These are phyloP conservation scores for Hippopotamyrus pictus DNA, from an alignment of 2,797 vertebrate genomes.

Conservation along the genomic window DNA sequence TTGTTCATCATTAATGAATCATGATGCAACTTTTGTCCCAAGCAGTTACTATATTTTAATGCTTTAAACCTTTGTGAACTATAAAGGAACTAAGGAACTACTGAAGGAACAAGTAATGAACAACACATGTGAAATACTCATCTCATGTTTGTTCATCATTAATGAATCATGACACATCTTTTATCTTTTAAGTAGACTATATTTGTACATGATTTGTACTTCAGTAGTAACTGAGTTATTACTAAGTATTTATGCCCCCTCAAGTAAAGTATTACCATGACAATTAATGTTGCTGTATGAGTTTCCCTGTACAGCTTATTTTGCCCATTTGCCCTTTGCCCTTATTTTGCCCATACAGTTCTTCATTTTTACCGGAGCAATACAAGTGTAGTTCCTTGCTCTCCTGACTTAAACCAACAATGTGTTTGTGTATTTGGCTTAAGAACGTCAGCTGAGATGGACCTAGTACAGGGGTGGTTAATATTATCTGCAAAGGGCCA, in stretches of 20 bases:
- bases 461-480: background rate
- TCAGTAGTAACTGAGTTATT: background rate
- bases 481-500: no score
- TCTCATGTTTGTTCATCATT: background rate
- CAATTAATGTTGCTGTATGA: background rate
- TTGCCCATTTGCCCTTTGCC: background rate
- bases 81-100: background rate
- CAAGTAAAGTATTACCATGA: background rate
- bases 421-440: background rate
- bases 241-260: background rate
- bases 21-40: background rate
- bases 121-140: background rate
- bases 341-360: background rate
- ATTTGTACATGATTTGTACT: background rate
- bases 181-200: background rate
- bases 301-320: background rate
- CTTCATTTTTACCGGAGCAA: background rate
- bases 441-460: background rate
- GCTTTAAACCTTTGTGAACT: background rate
- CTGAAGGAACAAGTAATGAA: background rate
- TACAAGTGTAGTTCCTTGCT: background rate
- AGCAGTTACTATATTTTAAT: background rate
- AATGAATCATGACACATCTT: background rate
- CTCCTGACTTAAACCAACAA: background rate
- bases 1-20: background rate